Base-by-base conservation (phyloP, 2,113 vertebrate species). In the Panthera leo region DNA sequence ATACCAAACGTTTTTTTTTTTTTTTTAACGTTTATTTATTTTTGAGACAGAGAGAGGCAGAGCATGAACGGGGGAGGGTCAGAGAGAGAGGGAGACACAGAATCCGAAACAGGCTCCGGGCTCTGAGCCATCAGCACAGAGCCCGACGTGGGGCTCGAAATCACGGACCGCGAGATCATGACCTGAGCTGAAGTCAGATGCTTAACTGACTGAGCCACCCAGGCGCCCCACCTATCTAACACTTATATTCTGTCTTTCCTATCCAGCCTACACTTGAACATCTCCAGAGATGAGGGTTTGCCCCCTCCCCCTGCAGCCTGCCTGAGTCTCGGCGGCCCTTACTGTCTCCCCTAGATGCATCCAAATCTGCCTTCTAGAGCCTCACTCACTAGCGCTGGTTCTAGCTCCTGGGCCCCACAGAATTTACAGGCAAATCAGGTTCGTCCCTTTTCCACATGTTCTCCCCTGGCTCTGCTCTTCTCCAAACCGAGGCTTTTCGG, bases 201-300 rank as follows among this genome's bases (percentile, higher is more conserved):
- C 45, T 45, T 45, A 45, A 45, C 45, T 0, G 8, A 45, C 45
- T 9, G 45, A 0, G 7, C 45, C 45, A 45, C 45, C 45, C 45
- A 45, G 45, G 45, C 45, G 45, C 1, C 45, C 45, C 45, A 2
- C 0, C 0, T 2, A 21, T 27, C 31, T 18, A 2, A 39, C 53
- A 21, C 16, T 16, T 36, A 29, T 39, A 2, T 78, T 29, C 84
- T 55, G 7, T 42, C 61, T 51, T 58, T 48, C 27, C 11, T 23
- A 25, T 85, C 21, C 31, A 12, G 7, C 13, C 76, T 88, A 0
- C 5, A 2, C 8, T 2, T 2, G 27, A n/a, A 8, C 7, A 0
- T 11, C 84, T 36, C 53, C 45, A 1, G 10, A 21, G 42, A 16
- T 0, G 9, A 78, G 78, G 58, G 5, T 36, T 4, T 39, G 29